Evolutionary conservation across 2,888 invertebrate species (phyloP), one percentile per base, ranked within the genome.

Genomic region (Ommatoiulus sabulosus): DNA sequence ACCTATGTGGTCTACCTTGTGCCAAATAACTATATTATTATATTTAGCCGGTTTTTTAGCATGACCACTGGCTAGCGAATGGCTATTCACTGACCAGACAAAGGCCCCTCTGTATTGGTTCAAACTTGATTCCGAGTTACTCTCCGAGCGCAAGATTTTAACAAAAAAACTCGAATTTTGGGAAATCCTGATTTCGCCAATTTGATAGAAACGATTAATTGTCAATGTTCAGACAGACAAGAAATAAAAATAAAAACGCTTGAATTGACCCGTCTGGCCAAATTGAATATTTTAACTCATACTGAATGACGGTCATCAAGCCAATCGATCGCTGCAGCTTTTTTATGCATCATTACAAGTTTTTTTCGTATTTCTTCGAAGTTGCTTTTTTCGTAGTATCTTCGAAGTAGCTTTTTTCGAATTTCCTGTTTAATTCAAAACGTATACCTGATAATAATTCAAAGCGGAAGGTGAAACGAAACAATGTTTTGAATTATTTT

Each of bases 1-100:
- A 86, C 86, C 80, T 86, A 86, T 86, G 86, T 44, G 24, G 86
- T 86, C 86, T 86, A 86, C 86, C 86, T 86, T 86, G 86, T 86
- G 48, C 86, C 48, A 86, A 44, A 86, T 86, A 86, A 86, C 86
- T 86, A 15, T 44, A 86, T 48, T 44, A 86, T 48, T 17, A 44
- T 85, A 43, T 44, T 48, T 46, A 86, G 86, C 86, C 48, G 86
- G 86, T 44, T 86, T 86, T 85, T 86, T 44, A 10, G 35, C 35
- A 35, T 80, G 24, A 80, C 80, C 80, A 80, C 80, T 80, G 80
- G 80, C 80, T 80, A 80, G 35, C 24, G 15, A 80, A 10, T 80
- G 80, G 80, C 35, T 0, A 80, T 35, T 80, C 80, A 35, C 35
- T 80, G 80, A 35, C 80, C 80, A 80, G 80, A 80, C 80, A 80